Evolutionary conservation across 2,113 vertebrate species (phyloP).

Genomic region (Heptranchias perlo): DNA sequence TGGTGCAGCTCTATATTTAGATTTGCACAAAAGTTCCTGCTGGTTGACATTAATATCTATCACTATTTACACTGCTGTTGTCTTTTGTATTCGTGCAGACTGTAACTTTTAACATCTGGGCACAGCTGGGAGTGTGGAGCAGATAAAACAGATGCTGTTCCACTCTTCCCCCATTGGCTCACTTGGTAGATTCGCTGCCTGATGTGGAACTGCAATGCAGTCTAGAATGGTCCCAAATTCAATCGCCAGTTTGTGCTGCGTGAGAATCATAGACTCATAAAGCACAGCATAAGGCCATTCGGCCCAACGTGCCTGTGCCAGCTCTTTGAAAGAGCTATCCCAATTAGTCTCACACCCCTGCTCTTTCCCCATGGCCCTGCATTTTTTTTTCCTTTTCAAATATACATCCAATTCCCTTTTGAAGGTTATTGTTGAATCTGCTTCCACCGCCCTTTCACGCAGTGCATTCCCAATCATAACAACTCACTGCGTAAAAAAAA

Average conservation of each 20-base stretch:
- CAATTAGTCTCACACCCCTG: background rate
- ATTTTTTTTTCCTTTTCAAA: background rate
- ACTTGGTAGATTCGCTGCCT: background rate
- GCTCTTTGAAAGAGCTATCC: background rate
- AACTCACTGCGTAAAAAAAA: background rate
- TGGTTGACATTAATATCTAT: slow-evolving; percentile 16
- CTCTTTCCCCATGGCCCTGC: background rate
- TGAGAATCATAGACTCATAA: background rate
- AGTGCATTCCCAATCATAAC: background rate
- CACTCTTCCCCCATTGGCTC: background rate
- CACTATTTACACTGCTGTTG: background rate
- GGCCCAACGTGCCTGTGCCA: background rate
- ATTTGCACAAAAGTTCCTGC: background rate
- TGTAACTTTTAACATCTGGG: slow-evolving; percentile 1
- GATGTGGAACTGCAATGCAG: background rate
- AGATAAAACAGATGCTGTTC: background rate
- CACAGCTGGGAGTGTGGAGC: background rate
- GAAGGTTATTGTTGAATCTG: too few species aligned
- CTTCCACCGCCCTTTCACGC: background rate
- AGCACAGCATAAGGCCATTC: background rate
- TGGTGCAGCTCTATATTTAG: background rate
- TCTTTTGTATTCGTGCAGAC: background rate
- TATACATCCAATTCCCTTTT: background rate
- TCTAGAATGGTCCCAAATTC: background rate
- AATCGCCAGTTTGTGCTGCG: background rate